A percentile compares a stretch with the other conserved stretches of the same genome.
Conservation (phyloP, 2,113 vertebrate genomes). For the Glaucidium brasilianum region DNA sequence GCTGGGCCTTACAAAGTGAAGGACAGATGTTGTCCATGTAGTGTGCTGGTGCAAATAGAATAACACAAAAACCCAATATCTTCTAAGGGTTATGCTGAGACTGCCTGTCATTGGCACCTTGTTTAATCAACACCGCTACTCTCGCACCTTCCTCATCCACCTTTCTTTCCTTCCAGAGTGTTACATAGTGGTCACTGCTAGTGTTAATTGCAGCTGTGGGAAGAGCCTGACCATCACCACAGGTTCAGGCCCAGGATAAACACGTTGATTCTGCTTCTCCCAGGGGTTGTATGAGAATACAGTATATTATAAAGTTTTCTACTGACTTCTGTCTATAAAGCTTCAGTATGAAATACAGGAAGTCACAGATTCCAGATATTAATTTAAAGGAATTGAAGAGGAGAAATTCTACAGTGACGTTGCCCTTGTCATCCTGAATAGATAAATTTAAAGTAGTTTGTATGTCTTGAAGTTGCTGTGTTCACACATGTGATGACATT, state of each 20-base stretch:
- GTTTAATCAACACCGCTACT: not conserved
- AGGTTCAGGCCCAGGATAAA: not conserved
- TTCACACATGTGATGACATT: not conserved
- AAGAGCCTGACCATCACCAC: not conserved
- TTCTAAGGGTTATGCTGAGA: not conserved
- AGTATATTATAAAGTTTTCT: not conserved
- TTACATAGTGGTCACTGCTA: not conserved
- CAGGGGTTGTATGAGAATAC: not conserved
- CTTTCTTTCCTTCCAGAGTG: not conserved
- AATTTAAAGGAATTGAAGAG: not conserved
- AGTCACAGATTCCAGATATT: not conserved
- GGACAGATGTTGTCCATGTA: not conserved
- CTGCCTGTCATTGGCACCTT: not conserved
- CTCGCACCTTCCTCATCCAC: not conserved
- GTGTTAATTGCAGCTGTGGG: not conserved
- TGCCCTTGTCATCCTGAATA: not conserved
- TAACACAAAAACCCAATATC: not conserved
- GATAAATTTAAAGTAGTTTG: not conserved
- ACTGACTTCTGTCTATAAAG: not conserved
- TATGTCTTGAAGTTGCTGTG: not conserved
- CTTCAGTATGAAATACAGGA: not conserved
- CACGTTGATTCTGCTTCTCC: not conserved
- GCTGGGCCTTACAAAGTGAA: not conserved
- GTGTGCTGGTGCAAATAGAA: not conserved
- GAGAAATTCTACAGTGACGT: not conserved